These are phyloP conservation scores for Coreoperca whiteheadi DNA, from an alignment of 2,113 vertebrate species.

Conservation along the genomic window DNA sequence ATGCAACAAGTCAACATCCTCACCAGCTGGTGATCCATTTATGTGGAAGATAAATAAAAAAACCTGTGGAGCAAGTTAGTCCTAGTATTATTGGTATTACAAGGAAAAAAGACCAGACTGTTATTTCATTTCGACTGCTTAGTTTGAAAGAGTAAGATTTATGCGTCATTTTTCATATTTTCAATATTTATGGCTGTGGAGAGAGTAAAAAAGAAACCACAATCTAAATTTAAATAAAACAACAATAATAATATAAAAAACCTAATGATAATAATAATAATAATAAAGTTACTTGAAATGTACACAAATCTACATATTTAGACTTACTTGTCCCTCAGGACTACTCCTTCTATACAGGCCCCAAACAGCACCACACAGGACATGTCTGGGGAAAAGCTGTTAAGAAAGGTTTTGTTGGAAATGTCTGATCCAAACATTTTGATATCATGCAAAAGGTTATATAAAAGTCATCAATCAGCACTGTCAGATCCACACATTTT, in stretches of 20 bases:
- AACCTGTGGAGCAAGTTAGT: too few species aligned
- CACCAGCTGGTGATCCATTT: too few species aligned
- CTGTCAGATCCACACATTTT: background rate
- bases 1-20: too few species aligned
- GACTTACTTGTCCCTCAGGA: slow-evolving; percentile 95
- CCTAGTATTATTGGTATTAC: too few species aligned
- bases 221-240: background rate
- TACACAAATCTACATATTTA: background rate
- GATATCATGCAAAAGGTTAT: background rate
- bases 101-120: too few species aligned
- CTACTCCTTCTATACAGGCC: slow-evolving; percentile 95
- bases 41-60: too few species aligned
- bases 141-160: background rate
- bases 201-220: too few species aligned
- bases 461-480: too few species aligned
- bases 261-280: background rate
- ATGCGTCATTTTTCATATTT: too few species aligned
- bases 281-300: background rate
- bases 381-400: slow-evolving; percentile 87
- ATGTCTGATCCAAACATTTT: background rate
- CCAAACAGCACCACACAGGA: slow-evolving; percentile 93
- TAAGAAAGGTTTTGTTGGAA: slow-evolving; percentile 70
- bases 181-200: background rate
- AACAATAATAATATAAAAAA: too few species aligned
- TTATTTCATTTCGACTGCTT: background rate